Base-by-base conservation (phyloP, 1,140 invertebrate species). In the Neuroterus valhalla region DNA sequence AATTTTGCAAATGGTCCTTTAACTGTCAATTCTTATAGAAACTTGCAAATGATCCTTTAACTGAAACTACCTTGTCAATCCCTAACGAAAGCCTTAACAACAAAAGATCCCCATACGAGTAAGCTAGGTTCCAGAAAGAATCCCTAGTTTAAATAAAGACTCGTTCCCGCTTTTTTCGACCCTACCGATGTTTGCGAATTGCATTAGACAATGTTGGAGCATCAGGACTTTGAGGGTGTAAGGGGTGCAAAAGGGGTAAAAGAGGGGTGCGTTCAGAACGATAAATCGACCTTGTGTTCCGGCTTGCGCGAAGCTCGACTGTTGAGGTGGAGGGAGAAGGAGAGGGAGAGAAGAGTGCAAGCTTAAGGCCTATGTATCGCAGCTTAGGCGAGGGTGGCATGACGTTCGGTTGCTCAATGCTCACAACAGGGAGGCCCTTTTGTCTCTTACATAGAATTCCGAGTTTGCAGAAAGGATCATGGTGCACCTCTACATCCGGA, bases 361-460 rank as follows among this genome's bases (percentile, higher is more conserved):
- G 86, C 87, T 88, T 87, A 89, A 87, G 87, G 84, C 80, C 87
- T 85, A 83, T 81, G 86, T 84, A 80, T 77, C 85, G 84, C 82
- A 74, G 87, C 85, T 87, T 88, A 87, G 81, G 82, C 81, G 31
- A 70, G 77, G 72, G 70, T 70, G 75, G 77, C 75, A 70, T 71
- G 70, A 72, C 45, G 76, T 21, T 17, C 66, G 68, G 50, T 48
- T 68, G 72, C 68, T 66, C 21, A 45, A 19, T 14, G 43, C 45
- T 66, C 26, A 70, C 70, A 78, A 73, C 78, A 42, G 50, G 48
- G 77, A 68, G 62, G 72, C 83, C 82, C 84, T 90, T 90, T 90
- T 87, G 89, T 88, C 89, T 90, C 86, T 88, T 88, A 87, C 84
- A 87, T 87, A 84, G 87, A 89, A 89, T 89, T 88, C 88, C 85